Percentiles rank a stretch among this genome's conserved stretches.
These are phyloP conservation scores for Hydractinia echinata DNA, from an alignment of 30 jellyfish, hydroid and myxozoan species.

Conservation along the genomic window DNA sequence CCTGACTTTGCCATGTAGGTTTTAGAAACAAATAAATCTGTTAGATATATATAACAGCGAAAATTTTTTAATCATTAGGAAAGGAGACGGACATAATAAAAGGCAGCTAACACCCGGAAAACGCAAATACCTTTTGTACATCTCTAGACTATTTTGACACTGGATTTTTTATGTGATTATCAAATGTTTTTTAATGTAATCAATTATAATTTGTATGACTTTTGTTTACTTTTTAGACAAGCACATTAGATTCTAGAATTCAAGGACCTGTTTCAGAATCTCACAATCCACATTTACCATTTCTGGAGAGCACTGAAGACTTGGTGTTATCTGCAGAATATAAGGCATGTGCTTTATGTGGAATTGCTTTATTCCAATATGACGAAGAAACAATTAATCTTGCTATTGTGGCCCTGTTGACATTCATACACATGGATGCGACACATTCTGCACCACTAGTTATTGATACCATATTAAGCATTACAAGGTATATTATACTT, in stretches of 20 bases:
- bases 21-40: too few relatives aligned
- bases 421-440: constrained; percentile 86
- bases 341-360: constrained; percentile 31
- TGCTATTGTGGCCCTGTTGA: constrained; percentile 69
- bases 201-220: not conserved
- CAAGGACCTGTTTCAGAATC: not conserved
- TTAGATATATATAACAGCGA: too few relatives aligned
- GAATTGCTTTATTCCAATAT: constrained; percentile 42
- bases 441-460: constrained; percentile 88
- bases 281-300: not conserved
- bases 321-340: not conserved
- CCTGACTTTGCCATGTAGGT: too few relatives aligned
- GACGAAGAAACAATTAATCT: constrained; percentile 62
- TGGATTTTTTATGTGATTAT: too few relatives aligned
- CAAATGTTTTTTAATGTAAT: too few relatives aligned
- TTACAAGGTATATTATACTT: constrained; percentile 56
- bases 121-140: too few relatives aligned
- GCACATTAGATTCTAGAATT: not conserved
- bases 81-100: too few relatives aligned
- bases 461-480: constrained; percentile 58
- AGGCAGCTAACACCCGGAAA: too few relatives aligned
- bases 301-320: constrained; percentile 27
- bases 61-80: too few relatives aligned
- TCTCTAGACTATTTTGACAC: too few relatives aligned
- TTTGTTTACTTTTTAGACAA: not conserved